Evolutionary conservation across 1,140 invertebrate species (phyloP), one percentile per base, ranked within the genome.

Genomic region (Cephus cinctus): DNA sequence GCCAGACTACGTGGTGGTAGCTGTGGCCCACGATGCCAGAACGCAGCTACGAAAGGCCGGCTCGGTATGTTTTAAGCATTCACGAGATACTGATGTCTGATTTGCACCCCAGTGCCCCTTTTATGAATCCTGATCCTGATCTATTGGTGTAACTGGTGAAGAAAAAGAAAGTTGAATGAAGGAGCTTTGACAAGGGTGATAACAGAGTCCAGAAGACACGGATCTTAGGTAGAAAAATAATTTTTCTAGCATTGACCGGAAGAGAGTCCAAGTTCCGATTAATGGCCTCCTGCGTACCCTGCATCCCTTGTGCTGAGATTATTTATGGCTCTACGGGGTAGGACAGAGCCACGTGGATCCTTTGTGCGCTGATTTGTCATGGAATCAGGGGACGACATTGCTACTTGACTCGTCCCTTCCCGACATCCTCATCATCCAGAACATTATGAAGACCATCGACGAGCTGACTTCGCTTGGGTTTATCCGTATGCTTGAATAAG

Each of bases 301-400:
- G 42, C 27, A 44, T n/a, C 39, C 23, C 43, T 41, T 11, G 43
- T 43, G 44, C 25, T 43, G 34, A 38, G 27, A 47, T 64, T 61
- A 63, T 64, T 63, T 64, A 63, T 63, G 50, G 46, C 38, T 54
- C 31, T 44, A 46, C 53, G 30, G 55, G 50, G 54, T 44, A 50
- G 46, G 44, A 25, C 43, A 19, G 43, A 16, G 56, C 48, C 59
- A 63, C 61, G 60, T 62, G 61, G 50, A 47, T 47, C 52, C 49
- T 55, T 57, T 65, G 55, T 62, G 25, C 16, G 36, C 48, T 50
- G 56, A 65, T 65, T 64, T 59, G 63, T 65, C 61, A 65, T 44
- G 56, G 57, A 45, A 35, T 22, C 35, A 39, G 44, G 44, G 35
- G 36, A 18, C 36, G 20, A 41, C 25, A 43, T 42, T 50, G 32